Evolutionary conservation across 2,797 vertebrate genomes (phyloP), one percentile per base, ranked within the genome.

Genomic region (Intellagama lesueurii): DNA sequence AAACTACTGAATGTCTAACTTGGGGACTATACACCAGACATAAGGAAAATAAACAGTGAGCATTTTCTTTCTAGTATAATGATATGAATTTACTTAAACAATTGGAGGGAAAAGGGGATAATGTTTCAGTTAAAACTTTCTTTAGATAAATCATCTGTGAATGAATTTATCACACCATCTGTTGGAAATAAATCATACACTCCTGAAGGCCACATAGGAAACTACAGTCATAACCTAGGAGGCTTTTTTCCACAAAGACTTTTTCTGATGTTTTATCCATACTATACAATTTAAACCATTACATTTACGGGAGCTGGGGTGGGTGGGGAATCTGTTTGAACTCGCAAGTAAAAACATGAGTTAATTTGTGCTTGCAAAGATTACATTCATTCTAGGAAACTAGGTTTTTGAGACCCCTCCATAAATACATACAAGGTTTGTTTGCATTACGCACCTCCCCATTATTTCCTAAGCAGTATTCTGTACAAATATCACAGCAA

Each of bases 201-300:
- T 40, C 83, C 82, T 88, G 32, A 91, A 89, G 80, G 70, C 88
- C 44, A n/a, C 35, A 93, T 82, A 91, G 22, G 68, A 91, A 94
- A 69, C 88, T 89, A 77, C 79, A 93, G 85, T 47, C 52, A 40
- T 90, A 72, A 91, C 85, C 82, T 44, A 35, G 89, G 5, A 64
- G 89, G 3, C 68, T 88, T 81, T 70, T 89, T 35, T n/a, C 79
- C 17, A 2, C 68, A 93, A 92, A 83, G 0, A 0, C 8, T 88
- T 91, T 87, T 90, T 91, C 44, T 44, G 83, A 88, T 89, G 22
- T 87, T 1, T 0, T 49, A 44, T 87, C 89, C 0, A 77, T 89
- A 72, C 83, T 22, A 7, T 70, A 88, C 14, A 40, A 88, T 83
- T 78, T 32, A 89, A 83, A 75, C 69, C 86, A 88, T 5, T 22